Conservation (phyloP, 2,113 vertebrate genomes). For the Pseudois nayaur region DNA sequence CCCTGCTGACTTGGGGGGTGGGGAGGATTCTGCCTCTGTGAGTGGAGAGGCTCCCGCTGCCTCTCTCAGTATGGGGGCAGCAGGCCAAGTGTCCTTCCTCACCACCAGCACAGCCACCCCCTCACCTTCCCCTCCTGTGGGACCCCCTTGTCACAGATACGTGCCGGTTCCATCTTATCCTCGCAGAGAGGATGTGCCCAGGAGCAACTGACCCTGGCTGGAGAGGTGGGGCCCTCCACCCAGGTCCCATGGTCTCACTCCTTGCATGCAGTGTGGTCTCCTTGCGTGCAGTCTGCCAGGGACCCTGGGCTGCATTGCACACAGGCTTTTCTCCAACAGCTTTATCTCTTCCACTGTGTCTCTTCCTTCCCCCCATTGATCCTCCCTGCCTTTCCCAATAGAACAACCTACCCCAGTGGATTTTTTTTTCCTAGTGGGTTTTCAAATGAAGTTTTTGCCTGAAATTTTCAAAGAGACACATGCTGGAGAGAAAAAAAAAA, state of each 20-base stretch:
- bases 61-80: fast-evolving
- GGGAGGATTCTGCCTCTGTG: not conserved
- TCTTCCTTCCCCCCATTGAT: not conserved
- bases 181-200: not conserved
- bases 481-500: not conserved
- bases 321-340: fast-evolving
- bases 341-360: not conserved
- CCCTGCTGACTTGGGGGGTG: not conserved
- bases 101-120: not conserved
- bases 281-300: fast-evolving
- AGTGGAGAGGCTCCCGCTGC: no score
- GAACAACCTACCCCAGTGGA: not conserved
- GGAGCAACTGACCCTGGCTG: not conserved
- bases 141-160: not conserved
- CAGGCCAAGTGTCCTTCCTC: not conserved
- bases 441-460: not conserved
- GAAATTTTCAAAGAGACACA: not conserved
- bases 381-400: not conserved
- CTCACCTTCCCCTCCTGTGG: no score
- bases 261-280: no score
- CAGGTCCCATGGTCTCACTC: not conserved
- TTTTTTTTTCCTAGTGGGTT: not conserved
- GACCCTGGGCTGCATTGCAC: no score
- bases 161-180: not conserved
- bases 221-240: no score